Conservation (phyloP, 2,113 vertebrate species). For the Campylomormyrus tamandua region DNA sequence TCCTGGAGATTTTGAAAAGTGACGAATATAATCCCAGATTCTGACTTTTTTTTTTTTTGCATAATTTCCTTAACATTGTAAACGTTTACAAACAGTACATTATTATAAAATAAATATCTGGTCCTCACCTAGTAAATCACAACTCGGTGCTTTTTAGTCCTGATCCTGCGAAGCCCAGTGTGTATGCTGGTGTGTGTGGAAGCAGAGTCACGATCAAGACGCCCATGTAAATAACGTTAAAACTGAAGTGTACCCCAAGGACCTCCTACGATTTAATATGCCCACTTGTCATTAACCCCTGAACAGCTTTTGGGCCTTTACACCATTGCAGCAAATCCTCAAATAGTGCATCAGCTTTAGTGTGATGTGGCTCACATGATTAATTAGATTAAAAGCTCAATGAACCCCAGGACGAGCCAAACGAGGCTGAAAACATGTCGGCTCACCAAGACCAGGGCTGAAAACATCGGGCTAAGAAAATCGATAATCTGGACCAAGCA, state of each 20-base stretch:
- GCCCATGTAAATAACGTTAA: not conserved
- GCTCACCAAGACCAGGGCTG: not conserved
- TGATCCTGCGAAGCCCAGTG: not conserved
- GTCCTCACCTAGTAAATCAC: not conserved
- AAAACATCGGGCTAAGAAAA: not conserved
- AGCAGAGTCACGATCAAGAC: not conserved
- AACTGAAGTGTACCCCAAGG: not conserved
- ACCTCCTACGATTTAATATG: not conserved
- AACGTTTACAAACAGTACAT: not conserved
- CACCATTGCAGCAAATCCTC: not conserved
- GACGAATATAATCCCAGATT: not conserved
- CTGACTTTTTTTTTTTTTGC: not conserved
- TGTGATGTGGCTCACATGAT: not conserved
- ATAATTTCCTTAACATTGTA: slow-evolving; percentile 5
- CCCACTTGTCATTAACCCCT: not conserved
- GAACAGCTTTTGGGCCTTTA: not conserved
- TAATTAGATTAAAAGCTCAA: not conserved
- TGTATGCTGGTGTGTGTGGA: not conserved
- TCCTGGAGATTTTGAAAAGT: not conserved
- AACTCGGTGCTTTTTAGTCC: not conserved
- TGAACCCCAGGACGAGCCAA: not conserved
- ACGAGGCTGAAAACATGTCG: not conserved
- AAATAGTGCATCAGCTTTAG: not conserved
- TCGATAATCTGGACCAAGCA: not conserved
- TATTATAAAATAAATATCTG: not conserved